Base-by-base conservation (phyloP, 2,113 vertebrate species). In the Pelmatolapia mariae region DNA sequence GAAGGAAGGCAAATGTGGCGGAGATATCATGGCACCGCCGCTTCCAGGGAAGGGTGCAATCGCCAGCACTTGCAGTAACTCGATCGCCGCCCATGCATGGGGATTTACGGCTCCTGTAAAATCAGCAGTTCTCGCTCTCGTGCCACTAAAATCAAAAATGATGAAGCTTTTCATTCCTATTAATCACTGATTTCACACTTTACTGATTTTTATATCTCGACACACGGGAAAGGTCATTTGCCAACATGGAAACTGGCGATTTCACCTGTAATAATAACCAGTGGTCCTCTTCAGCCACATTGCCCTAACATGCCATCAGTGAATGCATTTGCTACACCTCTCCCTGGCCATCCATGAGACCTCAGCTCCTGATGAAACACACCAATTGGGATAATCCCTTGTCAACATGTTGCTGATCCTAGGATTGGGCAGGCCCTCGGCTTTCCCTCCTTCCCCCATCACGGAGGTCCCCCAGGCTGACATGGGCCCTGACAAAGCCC, bases 341-440 rank as follows among this genome's bases (percentile, higher is more conserved):
- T 80, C 56, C 16, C 16, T 50, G 57, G 6, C 54, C 61, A 81
- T 91, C 92, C 86, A 82, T 91, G 82, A 89, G 90, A 96, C 93
- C 53, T 85, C 87, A 85, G 92, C 87, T 89, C 94, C 93, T 90
- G 89, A 94, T 95, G 96, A 94, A 93, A 96, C 91, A 95, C 95
- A 94, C 91, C 96, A 97, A 96, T 96, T 89, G 86, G 96, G 96
- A 97, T 97, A 97, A 97, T 95, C 94, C 93, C 93, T 95, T 95
- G 95, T 94, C 96, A 93, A 97, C 95, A 96, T 94, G 94, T 95
- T 89, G 84, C 95, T 97, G 97, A 97, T 95, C 96, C 90, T 50
- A 18, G 81, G 95, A 94, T 93, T 90, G 94, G 96, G 94, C 89
- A 89, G 91, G 89, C 92, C 82, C 89, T 52, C 90, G 50, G 61